These are phyloP conservation scores for Noctua comes DNA, from an alignment of 2,888 invertebrate genomes.

Conservation along the genomic window DNA sequence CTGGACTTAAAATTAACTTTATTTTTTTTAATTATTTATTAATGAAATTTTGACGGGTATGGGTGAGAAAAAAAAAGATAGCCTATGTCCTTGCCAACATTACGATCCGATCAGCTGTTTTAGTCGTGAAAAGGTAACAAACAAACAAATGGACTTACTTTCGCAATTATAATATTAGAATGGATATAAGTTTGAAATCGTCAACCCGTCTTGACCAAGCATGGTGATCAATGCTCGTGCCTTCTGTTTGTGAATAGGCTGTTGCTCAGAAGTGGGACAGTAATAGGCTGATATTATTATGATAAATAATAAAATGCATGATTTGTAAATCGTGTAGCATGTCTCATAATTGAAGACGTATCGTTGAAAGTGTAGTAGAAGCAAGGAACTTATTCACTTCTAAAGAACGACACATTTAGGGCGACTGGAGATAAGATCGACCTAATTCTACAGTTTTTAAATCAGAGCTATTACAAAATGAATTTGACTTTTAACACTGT, in stretches of 20 bases:
- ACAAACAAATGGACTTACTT: background rate
- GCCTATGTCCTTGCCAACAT: background rate
- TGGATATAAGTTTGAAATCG: background rate
- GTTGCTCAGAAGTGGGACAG: no score
- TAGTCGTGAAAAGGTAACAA: background rate
- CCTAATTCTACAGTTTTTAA: background rate
- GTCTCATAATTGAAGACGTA: background rate
- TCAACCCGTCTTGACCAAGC: no score
- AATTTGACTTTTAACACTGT: background rate
- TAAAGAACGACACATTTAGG: background rate
- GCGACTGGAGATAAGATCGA: background rate
- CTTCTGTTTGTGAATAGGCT: background rate
- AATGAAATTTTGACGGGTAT: background rate
- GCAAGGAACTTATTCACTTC: background rate
- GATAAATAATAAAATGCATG: background rate
- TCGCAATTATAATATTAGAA: background rate
- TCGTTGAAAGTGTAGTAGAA: background rate
- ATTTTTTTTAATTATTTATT: no score
- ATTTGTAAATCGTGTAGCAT: background rate
- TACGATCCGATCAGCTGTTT: background rate
- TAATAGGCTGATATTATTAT: no score
- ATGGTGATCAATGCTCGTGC: background rate
- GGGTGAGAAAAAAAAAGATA: no score
- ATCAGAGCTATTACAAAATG: background rate
- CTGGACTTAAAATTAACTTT: no score